Base-by-base conservation (phyloP, 2,797 vertebrate genomes). In the Halcyon chelicuti region DNA sequence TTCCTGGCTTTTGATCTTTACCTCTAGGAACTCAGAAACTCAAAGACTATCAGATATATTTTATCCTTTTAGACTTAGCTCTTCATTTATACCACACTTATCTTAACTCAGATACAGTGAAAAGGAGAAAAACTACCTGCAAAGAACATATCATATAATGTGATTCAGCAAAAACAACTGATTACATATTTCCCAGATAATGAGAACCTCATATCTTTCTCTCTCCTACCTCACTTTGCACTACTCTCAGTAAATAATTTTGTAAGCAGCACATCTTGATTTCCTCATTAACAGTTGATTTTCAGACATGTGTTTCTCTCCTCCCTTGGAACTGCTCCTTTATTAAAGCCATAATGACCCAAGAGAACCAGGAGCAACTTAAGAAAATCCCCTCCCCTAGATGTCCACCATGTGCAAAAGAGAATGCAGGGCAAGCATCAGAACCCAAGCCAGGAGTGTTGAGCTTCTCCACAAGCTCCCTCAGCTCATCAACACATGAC, bases 121-220 rank as follows among this genome's bases (percentile, higher is more conserved):
- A 65, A 29, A 2, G 0, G 6, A 37, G 2, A 1, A 76, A 71
- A 85, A 42, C 7, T 26, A 87, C 22, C 28, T 26, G 7, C 3
- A 12, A 42, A 5, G 7, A 89, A 22, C 25, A 72, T 0, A 37
- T 2, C 2, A 4, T 42, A 55, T 68, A 18, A 68, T 4, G 26
- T 19, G 9, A 10, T 2, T 11, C 12, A 60, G 5, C 9, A 29
- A 12, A 21, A 60, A 3, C 4, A 60, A 21, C 0, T 11, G 1
- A 47, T 3, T 4, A 35, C 2, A 6, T 57, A 0, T 25, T 42
- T 9, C 13, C 22, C 26, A 3, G 14, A 15, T 10, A 42, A 3
- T 2, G 25, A 31, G 0, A 74, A 5, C 1, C 16, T 21, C 3
- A 0, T 4, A 6, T 5, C 6, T n/a, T n/a, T 25, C 8, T 22